Evolutionary conservation across 2,113 vertebrate genomes (phyloP).

Genomic region (Addax nasomaculatus): DNA sequence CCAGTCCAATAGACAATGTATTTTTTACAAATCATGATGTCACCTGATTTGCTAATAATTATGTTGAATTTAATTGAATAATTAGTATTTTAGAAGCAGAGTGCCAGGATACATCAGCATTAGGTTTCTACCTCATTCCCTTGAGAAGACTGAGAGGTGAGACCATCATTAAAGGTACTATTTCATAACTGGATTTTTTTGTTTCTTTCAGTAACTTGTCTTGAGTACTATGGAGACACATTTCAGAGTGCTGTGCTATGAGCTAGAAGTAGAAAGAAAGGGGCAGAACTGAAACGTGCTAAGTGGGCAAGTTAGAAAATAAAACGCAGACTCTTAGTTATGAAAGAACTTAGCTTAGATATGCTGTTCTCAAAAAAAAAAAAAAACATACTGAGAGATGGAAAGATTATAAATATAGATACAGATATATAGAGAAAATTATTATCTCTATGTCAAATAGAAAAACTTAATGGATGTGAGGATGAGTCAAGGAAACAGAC

Average conservation of each 20-base stretch:
- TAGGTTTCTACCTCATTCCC: not conserved
- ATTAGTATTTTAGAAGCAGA: not conserved
- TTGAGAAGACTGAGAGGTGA: not conserved
- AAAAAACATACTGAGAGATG: not conserved
- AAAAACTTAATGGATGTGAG: slow-evolving; percentile 14
- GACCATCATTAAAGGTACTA: not conserved
- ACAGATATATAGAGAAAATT: slow-evolving; percentile 1
- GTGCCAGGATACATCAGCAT: not conserved
- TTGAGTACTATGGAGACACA: not conserved
- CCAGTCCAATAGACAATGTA: not conserved
- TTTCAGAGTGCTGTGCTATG: not conserved
- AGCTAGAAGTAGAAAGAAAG: not conserved
- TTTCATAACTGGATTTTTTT: not conserved
- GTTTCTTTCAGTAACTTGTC: not conserved
- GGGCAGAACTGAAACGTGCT: not conserved
- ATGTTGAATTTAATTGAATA: not conserved
- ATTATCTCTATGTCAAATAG: slow-evolving; percentile 6
- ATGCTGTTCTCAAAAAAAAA: not conserved
- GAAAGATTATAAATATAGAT: slow-evolving; percentile 2
- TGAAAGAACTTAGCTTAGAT: not conserved
- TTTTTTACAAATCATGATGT: not conserved
- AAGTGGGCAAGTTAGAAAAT: not conserved
- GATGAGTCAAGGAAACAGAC: not conserved
- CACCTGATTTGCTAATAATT: not conserved
- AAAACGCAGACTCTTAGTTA: not conserved